Evolutionary conservation across 2,888 invertebrate genomes (phyloP).

Genomic region (Biston stratarius): DNA sequence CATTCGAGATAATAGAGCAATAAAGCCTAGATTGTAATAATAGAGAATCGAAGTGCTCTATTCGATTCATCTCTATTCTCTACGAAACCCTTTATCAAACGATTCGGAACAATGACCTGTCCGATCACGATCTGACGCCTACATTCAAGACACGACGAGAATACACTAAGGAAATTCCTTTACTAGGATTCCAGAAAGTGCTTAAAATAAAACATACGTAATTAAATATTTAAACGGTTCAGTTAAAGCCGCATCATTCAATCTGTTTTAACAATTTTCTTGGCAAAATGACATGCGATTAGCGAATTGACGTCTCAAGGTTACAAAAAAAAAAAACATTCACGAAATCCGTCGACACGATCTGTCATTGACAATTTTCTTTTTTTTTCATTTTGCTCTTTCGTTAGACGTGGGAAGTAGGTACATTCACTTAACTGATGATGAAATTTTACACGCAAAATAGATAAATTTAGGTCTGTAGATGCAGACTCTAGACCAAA

Average conservation of each 20-base stretch:
- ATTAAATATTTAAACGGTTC: slow-evolving; percentile 1
- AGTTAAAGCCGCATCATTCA: neutral
- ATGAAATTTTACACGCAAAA: slow-evolving; percentile 42
- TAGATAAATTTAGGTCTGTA: slow-evolving; percentile 56
- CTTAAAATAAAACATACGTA: neutral
- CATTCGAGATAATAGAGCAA: slow-evolving; percentile 14
- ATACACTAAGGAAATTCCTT: slow-evolving; percentile 35
- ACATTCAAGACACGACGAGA: slow-evolving; percentile 38
- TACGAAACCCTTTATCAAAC: slow-evolving; percentile 39
- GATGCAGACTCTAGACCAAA: slow-evolving; percentile 67
- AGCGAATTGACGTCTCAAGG: slow-evolving; percentile 19
- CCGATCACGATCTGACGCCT: slow-evolving; percentile 46
- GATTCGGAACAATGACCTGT: slow-evolving; percentile 45
- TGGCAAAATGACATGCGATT: slow-evolving; percentile 1
- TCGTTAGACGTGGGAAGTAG: neutral
- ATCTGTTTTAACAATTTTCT: slow-evolving; percentile 3
- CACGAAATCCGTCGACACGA: neutral
- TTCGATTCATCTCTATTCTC: slow-evolving; percentile 29
- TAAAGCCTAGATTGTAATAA: slow-evolving; percentile 16
- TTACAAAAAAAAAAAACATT: slow-evolving; percentile 24
- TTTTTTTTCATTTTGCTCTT: neutral
- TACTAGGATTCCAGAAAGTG: slow-evolving; percentile 35
- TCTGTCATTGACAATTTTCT: slow-evolving; percentile 3
- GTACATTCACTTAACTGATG: slow-evolving; percentile 4
- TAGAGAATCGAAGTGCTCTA: slow-evolving; percentile 11